Evolutionary conservation across 1,140 invertebrate species (phyloP), one percentile per base, ranked within the genome.

Genomic region (Lepidotrigona ventralis): DNA sequence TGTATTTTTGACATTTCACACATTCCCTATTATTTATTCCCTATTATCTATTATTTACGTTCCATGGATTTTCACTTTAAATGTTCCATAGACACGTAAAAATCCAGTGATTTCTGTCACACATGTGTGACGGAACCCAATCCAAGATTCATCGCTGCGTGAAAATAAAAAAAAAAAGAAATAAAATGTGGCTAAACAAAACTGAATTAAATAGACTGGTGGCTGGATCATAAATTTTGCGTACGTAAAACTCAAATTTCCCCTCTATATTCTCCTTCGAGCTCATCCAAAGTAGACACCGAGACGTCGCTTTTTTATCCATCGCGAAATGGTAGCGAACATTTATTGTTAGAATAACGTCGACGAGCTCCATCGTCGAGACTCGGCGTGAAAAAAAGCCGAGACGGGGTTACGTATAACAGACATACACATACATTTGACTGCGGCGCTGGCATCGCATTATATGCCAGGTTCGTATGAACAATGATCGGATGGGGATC

Each of bases 401-500:
- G 53, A 60, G 60, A 69, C 14, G 54, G 54, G 73, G 66, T 64
- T 76, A 60, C 60, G 72, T 83, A 85, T 29, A 84, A 80, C 81
- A 64, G n/a, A 58, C 54, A 58, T 39, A 75, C 54, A 23, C 29
- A 58, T 73, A 76, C 68, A 76, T 82, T 82, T 78, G 54, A 75
- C 56, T 73, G 39, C n/a, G 68, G 81, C 39, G 39, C 71, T 64
- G 75, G 51, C 51, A 56, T 72, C 63, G 83, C 79, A 60, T 79
- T 76, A 81, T 79, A 79, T 26, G 51, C 54, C 70, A 72, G 66
- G 51, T 85, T 68, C 79, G 86, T 84, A 88, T 88, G 74, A 87
- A 87, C 86, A 86, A 82, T 83, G 81, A 88, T 88, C 81, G 69
- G 68, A 78, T 71, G 75, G 74, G 85, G 80, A 88, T 81, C 84